A percentile compares a stretch with the other conserved stretches of the same genome.
phyloP scores from a whole-genome alignment of 2,888 invertebrate genomes.

The Athripsodes cinereus region DNA sequence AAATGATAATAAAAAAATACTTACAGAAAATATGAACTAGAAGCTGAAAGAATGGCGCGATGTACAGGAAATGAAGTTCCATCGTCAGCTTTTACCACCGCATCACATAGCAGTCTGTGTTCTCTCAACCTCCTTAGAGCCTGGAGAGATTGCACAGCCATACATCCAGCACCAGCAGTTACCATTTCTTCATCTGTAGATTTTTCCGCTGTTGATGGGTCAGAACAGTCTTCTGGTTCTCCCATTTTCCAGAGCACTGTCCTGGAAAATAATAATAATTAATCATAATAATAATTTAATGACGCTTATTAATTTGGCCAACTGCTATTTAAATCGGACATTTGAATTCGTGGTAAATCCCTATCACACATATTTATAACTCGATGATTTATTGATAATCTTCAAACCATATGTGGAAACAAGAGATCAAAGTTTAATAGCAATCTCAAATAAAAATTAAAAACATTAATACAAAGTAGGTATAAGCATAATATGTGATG shows the following conservation, averaged over 20 bases:
- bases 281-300: too few species aligned
- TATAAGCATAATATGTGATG: too few species aligned
- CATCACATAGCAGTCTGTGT: conserved; percentile 82
- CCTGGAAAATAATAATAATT: not conserved
- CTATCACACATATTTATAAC: too few species aligned
- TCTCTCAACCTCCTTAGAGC: conserved; percentile 77
- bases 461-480: too few species aligned
- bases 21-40: conserved; percentile 87
- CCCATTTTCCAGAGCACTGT: conserved; percentile 6
- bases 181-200: conserved; percentile 7
- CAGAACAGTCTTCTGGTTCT: conserved; percentile 3
- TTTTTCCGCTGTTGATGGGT: conserved; percentile 2
- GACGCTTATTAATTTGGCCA: too few species aligned
- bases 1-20: conserved; percentile 31
- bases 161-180: conserved; percentile 52
- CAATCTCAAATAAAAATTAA: too few species aligned
- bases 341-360: too few species aligned
- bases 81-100: conserved; percentile 74
- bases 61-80: conserved; percentile 79
- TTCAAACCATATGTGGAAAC: too few species aligned
- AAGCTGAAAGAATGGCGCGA: conserved; percentile 77
- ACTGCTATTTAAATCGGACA: too few species aligned
- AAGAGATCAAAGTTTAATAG: too few species aligned
- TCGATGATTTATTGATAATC: too few species aligned
- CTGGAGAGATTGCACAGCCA: conserved; percentile 80